A percentile compares a stretch with the other conserved stretches of the same genome.
Conservation (phyloP, 2,888 invertebrate species). For the Patella caerulea region DNA sequence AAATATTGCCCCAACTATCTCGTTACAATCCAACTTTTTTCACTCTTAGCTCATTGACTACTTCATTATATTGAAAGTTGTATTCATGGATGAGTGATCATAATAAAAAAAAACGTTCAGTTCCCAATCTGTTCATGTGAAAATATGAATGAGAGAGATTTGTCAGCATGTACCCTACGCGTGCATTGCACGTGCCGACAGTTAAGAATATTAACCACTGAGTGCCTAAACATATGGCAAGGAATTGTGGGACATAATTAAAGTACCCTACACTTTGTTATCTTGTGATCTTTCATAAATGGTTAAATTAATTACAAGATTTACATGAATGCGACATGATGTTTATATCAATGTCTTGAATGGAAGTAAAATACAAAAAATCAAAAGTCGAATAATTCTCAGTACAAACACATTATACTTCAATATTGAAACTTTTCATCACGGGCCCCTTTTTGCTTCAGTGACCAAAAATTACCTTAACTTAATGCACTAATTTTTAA, state of each 20-base stretch:
- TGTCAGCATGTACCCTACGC: not conserved
- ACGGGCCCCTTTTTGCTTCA: too few relatives aligned
- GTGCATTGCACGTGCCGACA: slow-evolving; percentile 8
- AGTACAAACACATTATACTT: too few relatives aligned
- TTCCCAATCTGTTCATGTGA: not conserved
- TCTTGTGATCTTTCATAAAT: not conserved
- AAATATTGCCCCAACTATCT: too few relatives aligned
- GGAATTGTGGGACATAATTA: not conserved
- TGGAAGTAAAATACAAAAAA: not conserved
- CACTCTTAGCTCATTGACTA: too few relatives aligned
- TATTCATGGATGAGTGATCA: too few relatives aligned
- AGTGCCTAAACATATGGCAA: slow-evolving; percentile 2
- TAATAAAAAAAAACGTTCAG: too few relatives aligned
- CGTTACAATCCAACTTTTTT: too few relatives aligned
- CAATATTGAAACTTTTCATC: too few relatives aligned
- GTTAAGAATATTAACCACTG: slow-evolving; percentile 1
- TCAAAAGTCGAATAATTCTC: not conserved
- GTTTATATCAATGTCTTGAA: not conserved
- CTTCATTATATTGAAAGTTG: too few relatives aligned
- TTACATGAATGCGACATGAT: not conserved
- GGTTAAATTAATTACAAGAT: slow-evolving; percentile 10
- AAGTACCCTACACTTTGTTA: too few relatives aligned
- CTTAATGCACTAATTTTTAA: too few relatives aligned
- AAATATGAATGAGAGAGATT: not conserved
- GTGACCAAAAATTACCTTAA: too few relatives aligned